Base-by-base conservation (phyloP, 2,113 vertebrate species). In the Heterocephalus glaber region DNA sequence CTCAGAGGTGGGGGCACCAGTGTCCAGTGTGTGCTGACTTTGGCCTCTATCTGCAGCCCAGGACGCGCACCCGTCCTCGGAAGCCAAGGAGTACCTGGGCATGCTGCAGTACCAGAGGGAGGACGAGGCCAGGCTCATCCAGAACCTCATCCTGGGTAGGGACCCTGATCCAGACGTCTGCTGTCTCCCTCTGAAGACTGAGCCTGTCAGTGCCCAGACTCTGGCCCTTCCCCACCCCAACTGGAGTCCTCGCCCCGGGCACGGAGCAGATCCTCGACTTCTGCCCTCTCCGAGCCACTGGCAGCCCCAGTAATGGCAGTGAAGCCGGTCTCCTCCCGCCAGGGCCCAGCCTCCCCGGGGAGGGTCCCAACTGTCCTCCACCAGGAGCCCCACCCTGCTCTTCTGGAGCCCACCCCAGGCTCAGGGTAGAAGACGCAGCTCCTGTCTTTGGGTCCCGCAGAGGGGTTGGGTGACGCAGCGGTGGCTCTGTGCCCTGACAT, bases 91-190 rank as follows among this genome's bases (percentile, higher is more conserved):
- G 61, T 99, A 99, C 96, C 96, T 99, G 12, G 99, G 99, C 93
- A 99, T 99, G 99, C 98, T 99, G 98, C 99, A 99, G 92, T 99
- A 99, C 98, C 99, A 98, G 96, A 98, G 96, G 89, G 99, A 99
- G 70, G 99, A 99, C 0, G 99, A 99, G 98, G 96, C 98, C 92
- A 99, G 96, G 94, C 99, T 99, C 60, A 98, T 99, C 97, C 98
- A 99, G 65, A 99, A 99, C 96, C 98, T 99, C 85, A 99, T 99
- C 95, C 98, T 99, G 0, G 99, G 99, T 99, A 99, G 38, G 82
- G 91, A 66, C 22, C 54, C 61, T 17, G 49, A 60, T 66, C 54
- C 90, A 95, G 22, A 0, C 63, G 81, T 87, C 68, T 38, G 35
- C 85, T 70, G 26, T 94, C 7, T 47, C 5, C 3, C 63, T 84